A percentile compares a stretch with the other conserved stretches of the same genome.
phyloP scores from a whole-genome alignment of 2,888 invertebrate species.

The Pyrocoelia pectoralis region DNA sequence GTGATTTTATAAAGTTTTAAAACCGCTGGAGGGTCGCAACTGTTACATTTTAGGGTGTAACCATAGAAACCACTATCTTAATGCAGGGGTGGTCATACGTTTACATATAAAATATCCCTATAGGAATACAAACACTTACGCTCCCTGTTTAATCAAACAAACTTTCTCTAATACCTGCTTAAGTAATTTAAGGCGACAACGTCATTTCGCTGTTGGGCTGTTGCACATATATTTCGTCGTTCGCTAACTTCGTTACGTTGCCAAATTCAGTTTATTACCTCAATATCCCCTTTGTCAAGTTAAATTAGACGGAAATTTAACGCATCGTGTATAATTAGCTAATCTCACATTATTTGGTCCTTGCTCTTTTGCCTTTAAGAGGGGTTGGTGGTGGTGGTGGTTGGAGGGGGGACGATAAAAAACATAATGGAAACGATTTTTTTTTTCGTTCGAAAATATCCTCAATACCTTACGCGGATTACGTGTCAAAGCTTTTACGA shows the following conservation, averaged over 20 bases:
- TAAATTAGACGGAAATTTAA: constrained; percentile 7
- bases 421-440: background rate
- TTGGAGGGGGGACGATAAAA: too few species aligned
- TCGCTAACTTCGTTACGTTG: background rate
- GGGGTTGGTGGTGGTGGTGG: too few species aligned
- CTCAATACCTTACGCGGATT: background rate
- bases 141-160: constrained; percentile 20
- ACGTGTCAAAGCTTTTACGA: background rate
- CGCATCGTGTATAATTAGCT: background rate
- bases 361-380: too few species aligned
- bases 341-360: background rate
- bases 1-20: constrained; percentile 25
- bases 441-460: background rate
- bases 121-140: constrained; percentile 20
- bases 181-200: background rate
- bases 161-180: constrained; percentile 6
- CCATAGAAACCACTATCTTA: constrained; percentile 28
- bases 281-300: constrained; percentile 5
- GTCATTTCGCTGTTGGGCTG: background rate
- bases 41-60: constrained; percentile 26
- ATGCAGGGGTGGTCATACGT: constrained; percentile 25
- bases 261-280: background rate
- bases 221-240: background rate
- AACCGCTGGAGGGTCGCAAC: constrained; percentile 25
- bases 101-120: constrained; percentile 21